phyloP scores from a whole-genome alignment of 2,113 vertebrate species.

The Nesoenas mayeri region DNA sequence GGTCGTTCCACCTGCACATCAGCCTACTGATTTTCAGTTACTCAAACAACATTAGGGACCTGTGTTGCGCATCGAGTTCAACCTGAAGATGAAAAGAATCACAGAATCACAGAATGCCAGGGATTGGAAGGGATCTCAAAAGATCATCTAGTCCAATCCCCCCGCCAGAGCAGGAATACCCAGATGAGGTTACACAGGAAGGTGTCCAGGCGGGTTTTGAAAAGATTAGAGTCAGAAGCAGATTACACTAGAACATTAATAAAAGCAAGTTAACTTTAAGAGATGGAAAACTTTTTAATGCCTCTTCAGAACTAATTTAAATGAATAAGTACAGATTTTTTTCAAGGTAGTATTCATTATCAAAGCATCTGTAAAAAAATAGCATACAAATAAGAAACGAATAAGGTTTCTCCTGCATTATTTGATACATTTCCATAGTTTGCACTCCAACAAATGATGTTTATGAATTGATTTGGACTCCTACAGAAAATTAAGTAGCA shows the following conservation, averaged over 20 bases:
- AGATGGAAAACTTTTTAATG: neutral
- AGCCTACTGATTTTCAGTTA: neutral
- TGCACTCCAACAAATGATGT: accelerated
- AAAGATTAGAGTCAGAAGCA: neutral
- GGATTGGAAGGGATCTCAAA: no score
- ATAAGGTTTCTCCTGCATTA: neutral
- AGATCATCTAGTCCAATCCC: no score
- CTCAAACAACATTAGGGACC: neutral
- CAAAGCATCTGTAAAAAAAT: neutral
- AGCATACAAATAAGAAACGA: neutral
- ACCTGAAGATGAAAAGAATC: no score
- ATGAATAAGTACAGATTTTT: neutral
- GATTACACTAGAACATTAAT: neutral
- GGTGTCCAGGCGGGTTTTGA: no score
- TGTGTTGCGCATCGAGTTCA: neutral
- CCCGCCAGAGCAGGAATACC: no score
- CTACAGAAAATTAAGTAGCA: neutral
- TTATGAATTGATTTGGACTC: neutral
- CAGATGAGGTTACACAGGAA: no score
- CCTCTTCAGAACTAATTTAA: neutral
- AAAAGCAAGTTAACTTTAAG: neutral
- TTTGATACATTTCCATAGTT: neutral
- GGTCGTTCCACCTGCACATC: neutral
- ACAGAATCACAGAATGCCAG: no score
- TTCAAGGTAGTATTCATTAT: neutral